Evolutionary conservation across 23 tunicate species (phyloP), one percentile per base, ranked within the genome.

Genomic region (Styela clava): DNA sequence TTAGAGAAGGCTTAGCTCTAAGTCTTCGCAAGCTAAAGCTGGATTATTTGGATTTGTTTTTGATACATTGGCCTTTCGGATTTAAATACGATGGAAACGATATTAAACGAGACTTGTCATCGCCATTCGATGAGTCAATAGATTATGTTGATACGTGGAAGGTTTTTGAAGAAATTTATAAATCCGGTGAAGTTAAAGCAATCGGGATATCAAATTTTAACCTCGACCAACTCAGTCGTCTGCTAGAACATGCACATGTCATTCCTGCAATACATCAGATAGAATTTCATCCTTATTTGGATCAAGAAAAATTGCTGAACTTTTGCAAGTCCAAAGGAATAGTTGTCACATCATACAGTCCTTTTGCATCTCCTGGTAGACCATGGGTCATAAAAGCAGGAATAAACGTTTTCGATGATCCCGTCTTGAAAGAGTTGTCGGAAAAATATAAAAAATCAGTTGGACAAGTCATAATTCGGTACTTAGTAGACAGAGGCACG

Each of bases 151-250:
- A 91, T 18, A 63, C 85, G 26, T 91, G 97, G 97, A 76, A 76
- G 86, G 89, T 81, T n/a, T 68, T 90, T 82, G 87, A 84, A 28
- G 63, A 82, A 22, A 24, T 90, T 22, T 65, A 81, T n/a, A 69
- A 80, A 36, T 80, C 70, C 2, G 98, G 94, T 12, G 51, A 80
- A 3, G 98, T 86, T 1, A 76, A 68, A 33, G 35, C 81, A 33
- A 92, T 92, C 24, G 97, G 92, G 0, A 78, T 92, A 0, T 86
- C 92, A 20, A 92, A 92, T 78, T 92, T 92, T 79, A 87, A 92
- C 52, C 30, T 80, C 28, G 74, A 64, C 69, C 97, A 92, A 79
- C 34, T 87, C 3, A 87, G 72, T n/a, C 78, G 87, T n/a, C 19
- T 92, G 34, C 3, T 92, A 1, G 74, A 79, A 29, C 74, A 83